These are phyloP conservation scores for human DNA, from an alignment of 2,113 vertebrate species.

Conservation along the genomic window DNA sequence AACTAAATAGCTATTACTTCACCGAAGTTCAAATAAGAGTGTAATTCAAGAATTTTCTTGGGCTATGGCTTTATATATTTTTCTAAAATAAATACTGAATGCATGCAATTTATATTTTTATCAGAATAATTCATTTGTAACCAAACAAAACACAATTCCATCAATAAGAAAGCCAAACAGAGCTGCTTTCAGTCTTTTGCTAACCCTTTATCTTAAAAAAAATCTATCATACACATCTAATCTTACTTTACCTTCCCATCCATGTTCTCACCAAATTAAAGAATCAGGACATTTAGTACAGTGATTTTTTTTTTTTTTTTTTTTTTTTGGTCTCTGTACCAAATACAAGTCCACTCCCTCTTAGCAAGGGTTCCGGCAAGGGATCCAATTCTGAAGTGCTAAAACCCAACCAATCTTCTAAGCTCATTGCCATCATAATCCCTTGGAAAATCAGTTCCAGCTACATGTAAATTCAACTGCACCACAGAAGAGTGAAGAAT, in stretches of 20 bases:
- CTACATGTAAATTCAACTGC: neutral
- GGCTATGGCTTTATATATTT: neutral
- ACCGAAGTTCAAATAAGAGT: neutral
- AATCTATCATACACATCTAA: neutral
- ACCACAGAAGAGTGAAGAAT: neutral
- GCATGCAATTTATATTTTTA: neutral
- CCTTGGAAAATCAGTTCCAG: neutral
- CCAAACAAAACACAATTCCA: neutral
- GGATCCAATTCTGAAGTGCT: neutral
- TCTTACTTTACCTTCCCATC: neutral
- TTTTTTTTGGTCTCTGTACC: neutral
- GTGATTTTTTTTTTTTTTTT: neutral
- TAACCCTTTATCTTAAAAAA: neutral
- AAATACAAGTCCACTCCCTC: neutral
- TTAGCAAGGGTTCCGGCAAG: neutral
- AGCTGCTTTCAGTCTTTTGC: neutral
- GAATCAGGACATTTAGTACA: neutral
- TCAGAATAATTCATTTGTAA: slow-evolving; percentile 38
- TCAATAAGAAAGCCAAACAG: neutral
- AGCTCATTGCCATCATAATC: neutral
- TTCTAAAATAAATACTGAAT: slow-evolving; percentile 14
- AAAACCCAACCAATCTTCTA: slow-evolving; percentile 36
- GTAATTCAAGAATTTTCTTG: slow-evolving; percentile 24
- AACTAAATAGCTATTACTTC: neutral
- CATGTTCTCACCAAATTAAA: slow-evolving; percentile 7